Conservation (phyloP, 2,888 invertebrate species). For the Limnephilus auricula region DNA sequence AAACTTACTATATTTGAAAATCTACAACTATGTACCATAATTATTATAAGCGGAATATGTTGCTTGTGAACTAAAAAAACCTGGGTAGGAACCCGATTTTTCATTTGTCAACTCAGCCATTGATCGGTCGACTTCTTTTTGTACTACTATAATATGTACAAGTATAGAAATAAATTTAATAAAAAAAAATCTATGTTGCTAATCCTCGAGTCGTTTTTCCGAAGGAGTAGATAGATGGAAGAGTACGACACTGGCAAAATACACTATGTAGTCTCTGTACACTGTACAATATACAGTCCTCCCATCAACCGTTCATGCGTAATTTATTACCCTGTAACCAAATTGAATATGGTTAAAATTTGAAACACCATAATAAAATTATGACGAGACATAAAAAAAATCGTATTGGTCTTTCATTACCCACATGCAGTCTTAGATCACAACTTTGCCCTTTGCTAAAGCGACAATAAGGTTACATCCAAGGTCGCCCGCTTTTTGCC, state of each 20-base stretch:
- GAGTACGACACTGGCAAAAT: neutral
- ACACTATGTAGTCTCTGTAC: too few relatives aligned
- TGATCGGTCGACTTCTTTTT: too few relatives aligned
- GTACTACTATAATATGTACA: too few relatives aligned
- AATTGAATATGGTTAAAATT: neutral
- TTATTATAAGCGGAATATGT: too few relatives aligned
- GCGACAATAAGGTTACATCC: conserved; percentile 45
- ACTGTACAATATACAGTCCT: neutral
- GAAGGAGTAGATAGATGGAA: neutral
- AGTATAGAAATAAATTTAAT: too few relatives aligned
- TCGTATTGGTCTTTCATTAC: neutral
- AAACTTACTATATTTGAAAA: too few relatives aligned
- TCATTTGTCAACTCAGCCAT: too few relatives aligned
- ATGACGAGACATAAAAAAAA: neutral
- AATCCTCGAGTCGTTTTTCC: neutral
- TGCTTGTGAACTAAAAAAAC: too few relatives aligned
- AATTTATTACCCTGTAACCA: neutral
- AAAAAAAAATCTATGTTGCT: neutral
- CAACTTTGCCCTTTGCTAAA: conserved; percentile 38
- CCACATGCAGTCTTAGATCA: conserved; percentile 35
- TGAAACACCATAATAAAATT: neutral
- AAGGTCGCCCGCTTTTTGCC: conserved; percentile 19
- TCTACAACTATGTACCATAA: too few relatives aligned
- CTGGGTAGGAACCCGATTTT: too few relatives aligned
- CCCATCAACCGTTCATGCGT: neutral